Percentiles rank a stretch among this genome's conserved stretches.
Conservation (phyloP, 2,888 invertebrate genomes). For the Alsophila aescularia region DNA sequence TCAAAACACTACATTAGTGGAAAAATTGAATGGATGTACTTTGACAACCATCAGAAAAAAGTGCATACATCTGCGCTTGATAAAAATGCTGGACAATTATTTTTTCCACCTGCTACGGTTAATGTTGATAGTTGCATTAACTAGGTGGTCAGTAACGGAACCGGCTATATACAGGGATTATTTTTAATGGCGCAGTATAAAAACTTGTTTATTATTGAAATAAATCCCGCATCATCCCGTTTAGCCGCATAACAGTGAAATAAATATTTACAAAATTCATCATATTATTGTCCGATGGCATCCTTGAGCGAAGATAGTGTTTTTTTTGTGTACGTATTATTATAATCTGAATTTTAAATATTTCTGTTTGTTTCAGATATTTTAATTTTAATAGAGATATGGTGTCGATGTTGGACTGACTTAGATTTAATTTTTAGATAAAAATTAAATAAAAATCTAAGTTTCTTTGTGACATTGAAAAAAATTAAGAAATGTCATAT, state of each 20-base stretch:
- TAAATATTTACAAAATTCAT: slow-evolving; percentile 6
- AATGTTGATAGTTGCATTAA: slow-evolving; percentile 22
- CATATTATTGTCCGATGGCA: slow-evolving; percentile 10
- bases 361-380: too few species aligned
- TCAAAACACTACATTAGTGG: slow-evolving; percentile 8
- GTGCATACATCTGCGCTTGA: slow-evolving; percentile 9
- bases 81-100: slow-evolving; percentile 17
- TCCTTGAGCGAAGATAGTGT: too few species aligned
- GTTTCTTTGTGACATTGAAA: too few species aligned
- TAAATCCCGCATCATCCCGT: slow-evolving; percentile 10
- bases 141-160: slow-evolving; percentile 16
- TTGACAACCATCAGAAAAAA: slow-evolving; percentile 14
- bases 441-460: too few species aligned
- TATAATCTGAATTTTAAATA: too few species aligned
- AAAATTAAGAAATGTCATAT: too few species aligned
- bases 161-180: neutral
- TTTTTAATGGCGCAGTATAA: slow-evolving; percentile 16
- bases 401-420: too few species aligned
- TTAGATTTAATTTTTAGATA: too few species aligned
- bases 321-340: too few species aligned
- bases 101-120: slow-evolving; percentile 27
- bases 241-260: neutral
- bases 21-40: slow-evolving; percentile 7
- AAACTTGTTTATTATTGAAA: slow-evolving; percentile 16
- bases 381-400: too few species aligned